Evolutionary conservation across 2,113 vertebrate species (phyloP).

Genomic region (Marmota monax): DNA sequence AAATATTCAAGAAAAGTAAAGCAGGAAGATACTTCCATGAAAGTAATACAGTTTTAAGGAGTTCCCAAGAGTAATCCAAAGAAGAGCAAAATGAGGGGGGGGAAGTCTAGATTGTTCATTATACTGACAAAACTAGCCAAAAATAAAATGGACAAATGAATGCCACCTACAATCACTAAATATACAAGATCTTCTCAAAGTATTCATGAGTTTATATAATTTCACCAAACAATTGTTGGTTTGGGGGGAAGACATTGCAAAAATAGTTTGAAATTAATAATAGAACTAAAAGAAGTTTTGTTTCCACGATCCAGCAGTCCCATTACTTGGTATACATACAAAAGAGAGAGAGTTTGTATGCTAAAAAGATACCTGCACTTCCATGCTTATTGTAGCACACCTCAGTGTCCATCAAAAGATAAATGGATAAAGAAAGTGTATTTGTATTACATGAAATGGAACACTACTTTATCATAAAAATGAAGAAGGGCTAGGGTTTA

Average conservation of each 20-base stretch:
- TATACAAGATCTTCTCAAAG: background rate
- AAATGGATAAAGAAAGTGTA: background rate
- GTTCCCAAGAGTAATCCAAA: background rate
- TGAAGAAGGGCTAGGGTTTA: too few relatives aligned
- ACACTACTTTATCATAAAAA: too few relatives aligned
- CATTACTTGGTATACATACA: background rate
- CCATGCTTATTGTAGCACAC: background rate
- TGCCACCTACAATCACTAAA: background rate
- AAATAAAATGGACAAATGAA: background rate
- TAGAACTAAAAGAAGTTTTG: background rate
- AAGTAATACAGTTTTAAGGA: constrained; percentile 34
- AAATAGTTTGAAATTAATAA: background rate
- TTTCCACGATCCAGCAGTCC: too few relatives aligned
- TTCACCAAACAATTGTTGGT: background rate
- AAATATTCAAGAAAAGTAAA: background rate
- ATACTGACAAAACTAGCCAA: background rate
- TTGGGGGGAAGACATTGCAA: background rate
- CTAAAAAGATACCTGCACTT: background rate
- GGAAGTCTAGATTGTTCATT: background rate
- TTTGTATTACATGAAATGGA: too few relatives aligned
- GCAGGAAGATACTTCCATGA: background rate
- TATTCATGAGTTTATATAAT: background rate
- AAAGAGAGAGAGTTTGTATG: background rate
- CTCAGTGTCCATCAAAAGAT: background rate
- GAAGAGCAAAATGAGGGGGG: background rate